Evolutionary conservation across 2,113 vertebrate genomes (phyloP), one percentile per base, ranked within the genome.

Genomic region (Cichladusa arquata): DNA sequence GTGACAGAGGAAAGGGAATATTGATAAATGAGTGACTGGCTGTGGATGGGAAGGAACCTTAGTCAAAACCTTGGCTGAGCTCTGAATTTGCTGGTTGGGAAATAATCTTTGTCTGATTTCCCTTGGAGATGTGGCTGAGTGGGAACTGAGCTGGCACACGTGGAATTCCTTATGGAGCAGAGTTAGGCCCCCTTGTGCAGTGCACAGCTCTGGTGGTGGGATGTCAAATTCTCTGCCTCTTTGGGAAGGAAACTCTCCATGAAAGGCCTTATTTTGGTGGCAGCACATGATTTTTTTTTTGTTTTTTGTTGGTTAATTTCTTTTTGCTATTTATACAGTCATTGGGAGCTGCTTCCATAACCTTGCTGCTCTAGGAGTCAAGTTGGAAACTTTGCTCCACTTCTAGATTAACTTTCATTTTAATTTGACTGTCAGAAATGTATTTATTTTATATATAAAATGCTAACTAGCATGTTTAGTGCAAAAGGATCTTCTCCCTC

Each of bases 221-320:
- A 19, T 44, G 44, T 44, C 44, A 44, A 19, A 44, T 44, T 19
- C 44, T 44, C 44, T 44, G 22, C 22, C 19, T 81, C 8, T 34
- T 18, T 28, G 42, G 38, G 26, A 44, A 20, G 50, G 45, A 56
- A 50, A 3, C 8, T 48, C 44, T 61, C 23, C 34, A 9, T 45
- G 38, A 48, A 24, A 60, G 5, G 12, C 28, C 31, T 86, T 66
- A 28, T 25, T 84, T 44, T 91, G 60, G 31, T 73, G 50, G 17
- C 24, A 84, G 11, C 14, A 26, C 1, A 1, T 61, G 3, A 28
- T n/a, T 10, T 51, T 47, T 4, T 70, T 36, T 4, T 53, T 54
- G 23, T 24, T 25, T 29, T 47, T 23, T 23, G 1, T n/a, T 18
- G 5, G 2, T 33, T 60, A 5, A 4, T 31, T 64, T n/a, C 0